Conservation (phyloP, 1,140 invertebrate species). For the Apis laboriosa region DNA sequence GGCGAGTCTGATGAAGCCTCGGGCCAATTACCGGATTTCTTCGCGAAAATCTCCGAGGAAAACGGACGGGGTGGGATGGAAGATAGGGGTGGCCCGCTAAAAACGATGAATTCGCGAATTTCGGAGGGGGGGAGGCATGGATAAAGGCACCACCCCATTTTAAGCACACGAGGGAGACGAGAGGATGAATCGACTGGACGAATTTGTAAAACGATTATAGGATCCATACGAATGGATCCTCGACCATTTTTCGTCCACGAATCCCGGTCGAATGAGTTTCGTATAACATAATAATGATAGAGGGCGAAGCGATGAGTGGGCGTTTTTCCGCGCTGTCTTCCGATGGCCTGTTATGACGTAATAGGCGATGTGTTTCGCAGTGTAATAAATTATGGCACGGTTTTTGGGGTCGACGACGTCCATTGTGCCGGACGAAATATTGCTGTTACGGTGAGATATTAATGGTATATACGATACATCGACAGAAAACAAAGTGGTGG, state of each 20-base stretch:
- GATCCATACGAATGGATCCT: slow-evolving; percentile 38
- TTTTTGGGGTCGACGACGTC: slow-evolving; percentile 8
- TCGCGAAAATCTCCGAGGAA: slow-evolving; percentile 25
- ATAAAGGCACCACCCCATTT: slow-evolving; percentile 33
- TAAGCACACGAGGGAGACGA: background rate
- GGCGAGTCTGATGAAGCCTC: slow-evolving; percentile 60
- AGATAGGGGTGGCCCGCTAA: background rate
- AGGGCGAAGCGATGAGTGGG: slow-evolving; percentile 35
- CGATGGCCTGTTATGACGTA: background rate
- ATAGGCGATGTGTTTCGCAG: slow-evolving; percentile 1
- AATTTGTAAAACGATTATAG: slow-evolving; percentile 65
- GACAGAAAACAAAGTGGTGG: background rate
- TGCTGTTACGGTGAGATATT: background rate
- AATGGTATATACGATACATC: slow-evolving; percentile 8
- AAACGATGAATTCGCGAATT: slow-evolving; percentile 57
- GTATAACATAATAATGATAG: slow-evolving; percentile 39
- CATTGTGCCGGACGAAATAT: slow-evolving; percentile 20
- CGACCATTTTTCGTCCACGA: slow-evolving; percentile 2
- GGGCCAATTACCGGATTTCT: slow-evolving; percentile 67
- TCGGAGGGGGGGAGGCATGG: background rate
- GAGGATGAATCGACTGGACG: slow-evolving; percentile 51
- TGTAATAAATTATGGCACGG: slow-evolving; percentile 7
- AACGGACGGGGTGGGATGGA: background rate
- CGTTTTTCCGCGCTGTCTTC: background rate
- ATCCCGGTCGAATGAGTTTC: slow-evolving; percentile 44